Evolutionary conservation across 2,113 vertebrate genomes (phyloP), one percentile per base, ranked within the genome.

Genomic region (Trogon surrucura): DNA sequence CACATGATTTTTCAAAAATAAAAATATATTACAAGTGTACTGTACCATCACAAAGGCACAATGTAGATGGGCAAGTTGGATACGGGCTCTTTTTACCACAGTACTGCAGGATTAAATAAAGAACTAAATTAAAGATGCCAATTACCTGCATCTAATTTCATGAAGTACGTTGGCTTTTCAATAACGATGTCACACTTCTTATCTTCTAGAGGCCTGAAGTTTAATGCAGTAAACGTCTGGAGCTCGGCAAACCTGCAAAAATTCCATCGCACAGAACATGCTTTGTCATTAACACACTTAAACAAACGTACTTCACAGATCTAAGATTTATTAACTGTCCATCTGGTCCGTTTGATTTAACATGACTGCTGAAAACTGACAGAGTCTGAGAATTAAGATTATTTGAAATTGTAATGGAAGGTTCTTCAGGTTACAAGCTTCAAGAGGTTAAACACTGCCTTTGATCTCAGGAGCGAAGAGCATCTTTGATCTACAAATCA

Each of bases 121-220:
- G 29, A n/a, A 3, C 14, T 58, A 51, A 73, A 26, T 5, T 5
- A 58, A 62, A 81, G n/a, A 64, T 30, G 91, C 2, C 30, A 83
- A 77, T 97, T 95, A 99, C 99, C 99, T 98, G 99, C 99, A 97
- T 99, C 99, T 77, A 99, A 97, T 95, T 99, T 99, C 99, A 99
- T 99, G 95, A 99, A 99, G 78, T 99, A 98, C 0, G 99, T 99
- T 66, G 99, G 99, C 78, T 98, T 99, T 83, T 99, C 98, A 50
- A 99, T 94, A 47, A 99, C 87, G 32, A 99, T 4, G 13, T 99
- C 99, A 98, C 99, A 99, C n/a, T 98, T 96, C 13, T 92, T 97
- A 66, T 98, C 98, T 36, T 98, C 98, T 34, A 98, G 54, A 21
- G 99, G 98, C 82, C 98, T 97, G 97, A 98, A 99, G 79, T 98